phyloP scores from a whole-genome alignment of 2,797 vertebrate species.

The Phoebastria nigripes region DNA sequence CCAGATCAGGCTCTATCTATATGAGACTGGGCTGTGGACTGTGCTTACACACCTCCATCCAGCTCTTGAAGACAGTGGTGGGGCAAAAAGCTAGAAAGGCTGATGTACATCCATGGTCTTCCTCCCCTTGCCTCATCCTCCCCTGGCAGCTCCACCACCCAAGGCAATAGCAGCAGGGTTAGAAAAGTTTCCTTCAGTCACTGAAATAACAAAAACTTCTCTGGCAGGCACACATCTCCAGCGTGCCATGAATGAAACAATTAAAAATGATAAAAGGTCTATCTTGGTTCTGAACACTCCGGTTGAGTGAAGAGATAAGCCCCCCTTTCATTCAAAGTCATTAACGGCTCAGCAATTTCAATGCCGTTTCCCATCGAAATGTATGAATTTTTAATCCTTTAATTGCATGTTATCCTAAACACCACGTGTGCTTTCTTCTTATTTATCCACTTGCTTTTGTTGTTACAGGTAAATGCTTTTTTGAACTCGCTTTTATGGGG shows the following conservation, averaged over 20 bases:
- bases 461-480: neutral
- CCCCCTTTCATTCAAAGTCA: neutral
- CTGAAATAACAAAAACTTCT: neutral
- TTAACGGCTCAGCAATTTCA: conserved; percentile 5
- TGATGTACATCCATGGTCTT: neutral
- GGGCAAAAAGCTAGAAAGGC: neutral
- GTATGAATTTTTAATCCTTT: conserved; percentile 54
- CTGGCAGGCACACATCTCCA: neutral
- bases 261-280: neutral
- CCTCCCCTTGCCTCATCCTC: neutral
- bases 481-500: neutral
- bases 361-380: neutral
- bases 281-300: neutral
- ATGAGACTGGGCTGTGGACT: too few relatives aligned
- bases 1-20: fast-evolving
- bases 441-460: conserved; percentile 16
- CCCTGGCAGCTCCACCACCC: neutral
- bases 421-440: neutral
- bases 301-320: conserved; percentile 24
- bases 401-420: conserved; percentile 23
- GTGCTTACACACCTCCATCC: neutral
- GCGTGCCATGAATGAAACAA: neutral
- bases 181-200: neutral
- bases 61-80: too few relatives aligned
- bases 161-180: neutral